These are phyloP conservation scores for Tringa solitaria DNA, from an alignment of 2,113 vertebrate species.

Conservation along the genomic window DNA sequence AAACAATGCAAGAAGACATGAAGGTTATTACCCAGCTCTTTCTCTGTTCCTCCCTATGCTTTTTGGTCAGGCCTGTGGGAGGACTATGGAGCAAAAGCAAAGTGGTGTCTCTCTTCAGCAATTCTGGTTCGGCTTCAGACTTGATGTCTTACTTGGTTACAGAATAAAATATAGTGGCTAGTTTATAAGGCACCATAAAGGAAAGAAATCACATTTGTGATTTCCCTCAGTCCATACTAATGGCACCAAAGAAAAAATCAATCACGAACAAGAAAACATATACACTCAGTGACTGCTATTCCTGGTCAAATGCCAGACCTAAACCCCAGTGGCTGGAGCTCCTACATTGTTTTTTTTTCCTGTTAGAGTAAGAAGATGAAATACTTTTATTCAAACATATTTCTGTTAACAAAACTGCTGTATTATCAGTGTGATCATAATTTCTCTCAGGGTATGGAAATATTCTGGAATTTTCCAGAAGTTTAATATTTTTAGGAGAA, in stretches of 20 bases:
- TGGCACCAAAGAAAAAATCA: neutral
- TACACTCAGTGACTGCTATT: neutral
- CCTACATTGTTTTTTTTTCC: neutral
- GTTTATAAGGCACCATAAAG: neutral
- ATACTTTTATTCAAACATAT: neutral
- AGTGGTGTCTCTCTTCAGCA: rapidly evolving
- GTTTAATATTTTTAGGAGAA: neutral
- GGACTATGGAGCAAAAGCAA: neutral
- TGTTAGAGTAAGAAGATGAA: neutral
- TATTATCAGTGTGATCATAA: neutral
- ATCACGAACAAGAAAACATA: neutral
- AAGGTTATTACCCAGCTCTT: neutral
- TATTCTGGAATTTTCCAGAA: neutral
- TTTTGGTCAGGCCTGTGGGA: neutral
- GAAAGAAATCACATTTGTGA: neutral
- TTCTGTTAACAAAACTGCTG: neutral
- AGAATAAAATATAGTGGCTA: neutral
- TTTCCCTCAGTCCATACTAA: neutral
- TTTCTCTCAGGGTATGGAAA: neutral
- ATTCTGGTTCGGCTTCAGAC: neutral
- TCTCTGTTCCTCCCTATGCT: neutral
- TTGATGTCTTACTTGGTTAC: neutral
- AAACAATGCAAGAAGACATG: neutral
- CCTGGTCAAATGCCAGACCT: neutral
- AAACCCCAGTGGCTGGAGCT: neutral